Percentiles rank a stretch among this genome's conserved stretches.
Evolutionary conservation across 2,888 invertebrate species (phyloP).

Genomic region (Chrysolina oricalcia): DNA sequence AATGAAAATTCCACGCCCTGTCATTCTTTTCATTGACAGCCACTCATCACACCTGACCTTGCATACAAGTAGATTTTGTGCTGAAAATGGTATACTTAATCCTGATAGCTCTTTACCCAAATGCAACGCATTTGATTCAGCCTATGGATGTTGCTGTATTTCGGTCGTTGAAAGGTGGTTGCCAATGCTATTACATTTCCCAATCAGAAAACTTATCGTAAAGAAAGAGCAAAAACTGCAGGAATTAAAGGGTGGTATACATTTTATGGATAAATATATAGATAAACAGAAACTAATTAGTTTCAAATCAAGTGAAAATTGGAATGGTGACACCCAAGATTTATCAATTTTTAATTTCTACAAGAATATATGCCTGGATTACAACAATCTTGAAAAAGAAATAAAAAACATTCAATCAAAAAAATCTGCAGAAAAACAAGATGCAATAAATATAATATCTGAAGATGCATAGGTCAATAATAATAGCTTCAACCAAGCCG

Average conservation of each 20-base stretch:
- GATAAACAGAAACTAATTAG: not conserved
- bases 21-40: slow-evolving; percentile 68
- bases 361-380: too few species aligned
- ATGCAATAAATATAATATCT: too few species aligned
- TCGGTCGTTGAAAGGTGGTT: slow-evolving; percentile 60
- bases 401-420: too few species aligned
- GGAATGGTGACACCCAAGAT: not conserved
- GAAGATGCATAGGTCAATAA: too few species aligned
- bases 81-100: slow-evolving; percentile 62
- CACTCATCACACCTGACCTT: slow-evolving; percentile 67
- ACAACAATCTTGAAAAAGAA: too few species aligned
- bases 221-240: not conserved
- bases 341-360: not conserved
- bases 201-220: not conserved
- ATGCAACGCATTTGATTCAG: slow-evolving; percentile 66
- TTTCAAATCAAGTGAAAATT: slow-evolving; percentile 1
- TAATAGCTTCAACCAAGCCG: too few species aligned
- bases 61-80: slow-evolving; percentile 66
- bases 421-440: too few species aligned
- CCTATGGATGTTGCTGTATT: slow-evolving; percentile 67
- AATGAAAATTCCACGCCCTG: slow-evolving; percentile 62
- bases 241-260: not conserved
- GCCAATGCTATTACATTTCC: slow-evolving; percentile 34
- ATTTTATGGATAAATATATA: not conserved
- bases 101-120: slow-evolving; percentile 64